Conservation (phyloP, 2,797 vertebrate species). For the Enteromius trimaculatus region DNA sequence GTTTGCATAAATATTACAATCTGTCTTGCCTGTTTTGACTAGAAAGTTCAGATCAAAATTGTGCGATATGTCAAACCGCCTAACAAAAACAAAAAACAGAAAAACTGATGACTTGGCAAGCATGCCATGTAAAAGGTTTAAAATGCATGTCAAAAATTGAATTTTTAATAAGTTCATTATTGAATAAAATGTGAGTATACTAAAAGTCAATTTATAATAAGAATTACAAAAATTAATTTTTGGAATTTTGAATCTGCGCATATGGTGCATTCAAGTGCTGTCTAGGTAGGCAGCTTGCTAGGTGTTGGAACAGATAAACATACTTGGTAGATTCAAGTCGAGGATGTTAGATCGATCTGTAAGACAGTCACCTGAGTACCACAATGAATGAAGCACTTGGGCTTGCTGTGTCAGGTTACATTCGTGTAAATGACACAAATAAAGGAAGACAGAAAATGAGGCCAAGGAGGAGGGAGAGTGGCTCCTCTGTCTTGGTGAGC, state of each 20-base stretch:
- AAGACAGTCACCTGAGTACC: slow-evolving; percentile 15
- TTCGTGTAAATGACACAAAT: slow-evolving; percentile 11
- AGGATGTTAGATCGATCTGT: not conserved
- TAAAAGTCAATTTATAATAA: not conserved
- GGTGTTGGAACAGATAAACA: not conserved
- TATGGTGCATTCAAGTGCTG: not conserved
- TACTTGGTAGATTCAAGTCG: not conserved
- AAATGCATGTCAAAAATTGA: not conserved
- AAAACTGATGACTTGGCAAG: not conserved
- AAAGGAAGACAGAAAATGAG: slow-evolving; percentile 23
- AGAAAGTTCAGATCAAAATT: not conserved
- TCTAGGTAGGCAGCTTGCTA: not conserved
- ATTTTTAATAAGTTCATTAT: not conserved
- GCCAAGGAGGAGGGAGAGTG: not conserved
- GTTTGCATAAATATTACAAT: not conserved
- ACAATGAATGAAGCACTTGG: slow-evolving; percentile 11
- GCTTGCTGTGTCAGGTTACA: slow-evolving; percentile 13
- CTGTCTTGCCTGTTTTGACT: not conserved
- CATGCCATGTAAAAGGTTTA: not conserved
- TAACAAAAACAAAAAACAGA: not conserved
- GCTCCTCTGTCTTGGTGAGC: slow-evolving; percentile 2
- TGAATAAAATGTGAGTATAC: not conserved
- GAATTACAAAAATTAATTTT: too few species aligned
- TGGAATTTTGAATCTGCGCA: not conserved
- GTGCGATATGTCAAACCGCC: not conserved